phyloP scores from a whole-genome alignment of 2,888 invertebrate genomes.

The Eristalis intricaria region DNA sequence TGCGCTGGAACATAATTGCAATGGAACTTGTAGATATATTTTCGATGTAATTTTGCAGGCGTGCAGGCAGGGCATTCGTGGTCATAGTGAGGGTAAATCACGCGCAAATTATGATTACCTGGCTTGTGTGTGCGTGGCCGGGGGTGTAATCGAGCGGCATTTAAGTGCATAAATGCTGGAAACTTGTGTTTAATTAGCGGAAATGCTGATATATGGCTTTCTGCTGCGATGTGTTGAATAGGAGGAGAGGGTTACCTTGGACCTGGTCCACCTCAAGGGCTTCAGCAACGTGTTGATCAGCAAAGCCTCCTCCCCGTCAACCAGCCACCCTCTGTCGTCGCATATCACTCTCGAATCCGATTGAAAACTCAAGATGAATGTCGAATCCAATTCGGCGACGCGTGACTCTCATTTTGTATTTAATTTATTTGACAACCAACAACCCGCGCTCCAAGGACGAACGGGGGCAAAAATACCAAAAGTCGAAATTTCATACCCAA shows the following conservation, averaged over 20 bases:
- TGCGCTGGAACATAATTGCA: conserved; percentile 20
- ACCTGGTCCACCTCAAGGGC: no score
- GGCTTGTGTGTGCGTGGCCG: neutral
- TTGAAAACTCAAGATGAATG: neutral
- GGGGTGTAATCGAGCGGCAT: neutral
- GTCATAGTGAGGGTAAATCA: conserved; percentile 34
- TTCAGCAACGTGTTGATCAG: no score
- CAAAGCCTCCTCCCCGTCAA: no score
- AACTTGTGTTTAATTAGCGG: neutral
- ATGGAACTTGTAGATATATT: neutral
- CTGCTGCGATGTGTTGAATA: neutral
- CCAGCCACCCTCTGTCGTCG: no score
- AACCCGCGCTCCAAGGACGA: neutral
- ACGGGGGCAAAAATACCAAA: neutral
- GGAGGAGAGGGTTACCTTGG: no score
- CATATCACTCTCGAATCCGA: neutral
- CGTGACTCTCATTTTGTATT: neutral
- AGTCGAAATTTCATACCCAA: conserved; percentile 2
- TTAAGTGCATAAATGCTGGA: neutral
- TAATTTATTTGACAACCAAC: neutral
- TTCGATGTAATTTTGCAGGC: neutral
- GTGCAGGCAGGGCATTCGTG: neutral
- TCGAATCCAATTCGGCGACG: neutral
- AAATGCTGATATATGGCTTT: neutral
- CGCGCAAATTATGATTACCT: conserved; percentile 16